Conservation (phyloP, 2,888 invertebrate genomes). For the Hydrotaea cyrtoneurina region DNA sequence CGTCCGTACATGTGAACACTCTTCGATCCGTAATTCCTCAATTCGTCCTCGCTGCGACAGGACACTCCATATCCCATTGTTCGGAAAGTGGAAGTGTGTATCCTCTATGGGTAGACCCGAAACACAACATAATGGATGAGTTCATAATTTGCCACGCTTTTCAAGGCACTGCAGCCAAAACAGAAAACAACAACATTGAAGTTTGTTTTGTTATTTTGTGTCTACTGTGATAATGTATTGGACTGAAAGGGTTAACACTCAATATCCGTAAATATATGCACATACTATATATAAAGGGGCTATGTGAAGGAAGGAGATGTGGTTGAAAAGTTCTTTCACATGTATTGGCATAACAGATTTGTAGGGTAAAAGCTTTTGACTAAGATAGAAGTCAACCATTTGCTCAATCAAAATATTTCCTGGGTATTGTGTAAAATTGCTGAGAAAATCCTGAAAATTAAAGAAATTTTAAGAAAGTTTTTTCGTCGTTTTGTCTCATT, state of each 20-base stretch:
- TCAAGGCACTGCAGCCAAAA: slow-evolving; percentile 24
- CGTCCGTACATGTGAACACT: background rate
- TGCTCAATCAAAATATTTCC: background rate
- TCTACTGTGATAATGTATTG: background rate
- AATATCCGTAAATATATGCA: background rate
- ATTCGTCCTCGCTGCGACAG: slow-evolving; percentile 13
- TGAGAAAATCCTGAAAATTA: too few species aligned
- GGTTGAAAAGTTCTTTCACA: too few species aligned
- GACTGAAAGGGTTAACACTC: slow-evolving; percentile 15
- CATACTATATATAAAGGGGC: background rate
- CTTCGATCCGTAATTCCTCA: slow-evolving; percentile 23
- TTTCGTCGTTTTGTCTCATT: too few species aligned
- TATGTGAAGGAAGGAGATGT: background rate
- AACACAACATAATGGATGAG: slow-evolving; percentile 61
- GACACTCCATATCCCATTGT: slow-evolving; percentile 1
- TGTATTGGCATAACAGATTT: too few species aligned
- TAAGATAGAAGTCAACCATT: background rate
- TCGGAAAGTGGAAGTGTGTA: background rate
- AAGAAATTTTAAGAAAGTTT: too few species aligned
- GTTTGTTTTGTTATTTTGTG: background rate
- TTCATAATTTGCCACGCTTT: slow-evolving; percentile 66
- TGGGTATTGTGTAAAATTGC: too few species aligned
- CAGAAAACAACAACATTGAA: slow-evolving; percentile 39
- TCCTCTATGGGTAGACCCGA: background rate
- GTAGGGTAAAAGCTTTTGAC: too few species aligned